Base-by-base conservation (phyloP, 2,113 vertebrate species). In the Tachuris rubrigastra region DNA sequence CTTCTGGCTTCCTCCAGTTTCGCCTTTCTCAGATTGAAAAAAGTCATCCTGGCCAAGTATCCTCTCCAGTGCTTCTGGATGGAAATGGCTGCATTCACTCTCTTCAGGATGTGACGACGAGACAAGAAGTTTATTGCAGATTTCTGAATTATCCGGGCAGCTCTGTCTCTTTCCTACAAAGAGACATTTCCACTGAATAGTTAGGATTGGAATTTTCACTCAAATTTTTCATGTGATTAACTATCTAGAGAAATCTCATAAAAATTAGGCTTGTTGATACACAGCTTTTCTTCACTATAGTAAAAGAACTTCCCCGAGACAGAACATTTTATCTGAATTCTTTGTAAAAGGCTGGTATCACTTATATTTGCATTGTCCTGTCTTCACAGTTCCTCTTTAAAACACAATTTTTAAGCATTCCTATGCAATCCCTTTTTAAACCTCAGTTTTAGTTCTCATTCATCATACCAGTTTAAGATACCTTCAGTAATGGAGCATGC, bases 21-120 rank as follows among this genome's bases (percentile, higher is more conserved):
- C 73, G 97, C 85, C 67, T 94, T 96, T 96, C 96, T 98, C 58
- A 98, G 78, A 47, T 88, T 87, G 72, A 96, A 95, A 30, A 98
- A 49, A 72, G 92, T 76, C 83, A 85, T 97, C 41, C 97, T 98
- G 22, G 97, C 97, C 30, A 91, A 76, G 60, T 96, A 87, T 71
- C 98, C 97, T 92, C 98, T 98, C 99, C 99, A 99, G 8, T 90
- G 55, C 12, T 98, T 98, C 93, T 99, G 99, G 91, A 99, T 98
- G 78, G 96, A 3, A 19, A 97, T 2, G 4, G 98, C 98, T 46
- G 99, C 98, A 6, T 17, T 87, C 28, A 47, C 79, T 84, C 93
- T 96, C 88, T 95, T 98, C 73, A 97, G 67, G 20, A 93, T 62
- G 49, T 72, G 87, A 21, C 46, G 96, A 33, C 21, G 96, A 85